Percentiles rank a stretch among this genome's conserved stretches.
Conservation (phyloP, 2,888 invertebrate genomes). For the Diploptera punctata region DNA sequence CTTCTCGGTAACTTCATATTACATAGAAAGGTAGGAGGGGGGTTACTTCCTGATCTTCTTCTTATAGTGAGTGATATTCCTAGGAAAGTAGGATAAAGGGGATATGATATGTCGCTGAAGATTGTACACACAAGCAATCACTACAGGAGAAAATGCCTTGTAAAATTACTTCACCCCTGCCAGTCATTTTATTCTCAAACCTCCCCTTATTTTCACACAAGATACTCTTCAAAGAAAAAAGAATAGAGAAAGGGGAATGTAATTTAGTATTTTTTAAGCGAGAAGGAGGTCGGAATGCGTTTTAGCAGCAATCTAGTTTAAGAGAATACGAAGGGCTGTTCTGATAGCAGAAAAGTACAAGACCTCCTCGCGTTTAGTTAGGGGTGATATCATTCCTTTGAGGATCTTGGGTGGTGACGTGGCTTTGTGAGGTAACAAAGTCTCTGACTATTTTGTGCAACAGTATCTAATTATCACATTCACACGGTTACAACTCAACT, state of each 20-base stretch:
- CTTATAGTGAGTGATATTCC: background rate
- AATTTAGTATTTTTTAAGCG: slow-evolving; percentile 2
- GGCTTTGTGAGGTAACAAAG: too few species aligned
- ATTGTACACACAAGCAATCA: slow-evolving; percentile 28
- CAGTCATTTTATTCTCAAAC: background rate
- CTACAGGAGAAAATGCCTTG: slow-evolving; percentile 24
- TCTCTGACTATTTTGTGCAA: too few species aligned
- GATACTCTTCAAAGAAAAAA: slow-evolving; percentile 2
- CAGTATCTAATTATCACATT: too few species aligned
- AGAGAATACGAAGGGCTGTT: background rate
- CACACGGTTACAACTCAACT: too few species aligned
- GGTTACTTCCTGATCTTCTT: slow-evolving; percentile 4
- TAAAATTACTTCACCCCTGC: slow-evolving; percentile 8
- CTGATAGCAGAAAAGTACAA: background rate
- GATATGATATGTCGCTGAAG: slow-evolving; percentile 25
- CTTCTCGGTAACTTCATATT: slow-evolving; percentile 25
- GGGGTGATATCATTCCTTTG: background rate
- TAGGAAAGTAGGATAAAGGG: slow-evolving; percentile 27
- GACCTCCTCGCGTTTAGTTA: background rate
- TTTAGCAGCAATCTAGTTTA: slow-evolving; percentile 9
- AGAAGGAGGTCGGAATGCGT: slow-evolving; percentile 7
- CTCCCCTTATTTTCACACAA: slow-evolving; percentile 15
- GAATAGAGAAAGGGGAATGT: background rate
- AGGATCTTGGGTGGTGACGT: background rate
- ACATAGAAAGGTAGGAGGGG: background rate